Evolutionary conservation across 1,140 invertebrate species (phyloP), one percentile per base, ranked within the genome.

Genomic region (Contarinia nasturtii): DNA sequence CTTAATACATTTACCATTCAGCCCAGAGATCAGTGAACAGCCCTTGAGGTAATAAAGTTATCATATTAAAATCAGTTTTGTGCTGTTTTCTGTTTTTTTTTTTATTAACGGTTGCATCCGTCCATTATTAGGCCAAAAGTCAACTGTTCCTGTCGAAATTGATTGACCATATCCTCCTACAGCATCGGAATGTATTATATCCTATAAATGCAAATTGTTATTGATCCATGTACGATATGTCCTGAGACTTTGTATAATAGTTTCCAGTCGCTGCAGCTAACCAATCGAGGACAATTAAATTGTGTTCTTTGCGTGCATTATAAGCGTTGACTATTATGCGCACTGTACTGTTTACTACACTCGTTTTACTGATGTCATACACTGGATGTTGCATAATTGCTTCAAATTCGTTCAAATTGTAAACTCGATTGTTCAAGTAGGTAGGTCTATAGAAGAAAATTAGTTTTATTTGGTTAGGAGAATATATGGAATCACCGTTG

Each of bases 101-200:
- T n/a, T n/a, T n/a, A n/a, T n/a, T n/a, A n/a, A n/a, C 0, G 74
- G 74, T 45, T 77, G 74, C 4, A 68, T 68, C 21, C 64, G 66
- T 0, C 74, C 74, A 0, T 68, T 65, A 52, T 77, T 77, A 0
- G 75, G 72, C 70, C 71, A 76, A 57, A 77, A 77, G 51, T 78
- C 75, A 2, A 64, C 73, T 0, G 71, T 73, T 2, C 74, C 75
- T 0, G 72, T 74, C 17, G 63, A 52, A 1, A 67, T 64, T 0
- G 69, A 68, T 1, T 69, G 69, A 0, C 73, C 73, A 49, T 75
- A 76, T 0, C 67, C 52, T 2, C 70, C n/a, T n/a, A n/a, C 69
- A 2, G 71, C 75, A 52, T 81, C 77, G 1, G 79, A 78, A 52
- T 82, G 79, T 47, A 81, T 79, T 0, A 78, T 67, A 53, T 80